Base-by-base conservation (phyloP, 2,113 vertebrate species). In the Gallinago media region DNA sequence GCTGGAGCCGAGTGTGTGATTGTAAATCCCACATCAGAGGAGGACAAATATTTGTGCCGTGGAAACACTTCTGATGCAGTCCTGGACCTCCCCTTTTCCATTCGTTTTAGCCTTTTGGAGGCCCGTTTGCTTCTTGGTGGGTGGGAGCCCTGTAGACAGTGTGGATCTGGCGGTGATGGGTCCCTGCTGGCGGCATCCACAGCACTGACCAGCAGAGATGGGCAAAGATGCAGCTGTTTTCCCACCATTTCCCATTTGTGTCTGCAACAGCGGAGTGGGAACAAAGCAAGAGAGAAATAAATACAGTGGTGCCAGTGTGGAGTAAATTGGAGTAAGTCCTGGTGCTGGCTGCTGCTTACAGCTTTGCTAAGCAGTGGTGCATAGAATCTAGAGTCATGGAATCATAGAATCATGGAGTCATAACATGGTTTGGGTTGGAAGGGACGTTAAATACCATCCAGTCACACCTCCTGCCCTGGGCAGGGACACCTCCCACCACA, bases 11-110 rank as follows among this genome's bases (percentile, higher is more conserved):
- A 72, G 56, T 54, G 85, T 77, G 85, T 93, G 82, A 82, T 85
- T 58, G 42, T 55, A 77, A 94, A 82, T 92, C 95, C 93, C 90
- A 68, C 72, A 55, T 66, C 85, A 88, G 38, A 77, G 61, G 32
- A 94, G 56, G 71, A 76, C 93, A 96, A 97, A 96, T 94, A 94
- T 95, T 96, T 96, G 88, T 93, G 78, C 88, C 92, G 67, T 0
- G 0, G 83, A 96, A 92, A 55, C 79, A 46, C 88, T 90, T 93
- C 26, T 1, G 4, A 50, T 90, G 78, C 85, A 92, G 85, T 93
- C 67, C 68, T 92, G 82, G 26, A 74, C 56, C 34, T 92, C 19
- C 15, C 15, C 54, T 72, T 65, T 72, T 80, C 88, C 32, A n/a
- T 55, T 83, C 29, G 12, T 75, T 54, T 34, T 3, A 56, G 62